Percentiles rank a stretch among this genome's conserved stretches.
These are phyloP conservation scores for Tetrapedia diversipes DNA, from an alignment of 2,888 invertebrate species.

Conservation along the genomic window DNA sequence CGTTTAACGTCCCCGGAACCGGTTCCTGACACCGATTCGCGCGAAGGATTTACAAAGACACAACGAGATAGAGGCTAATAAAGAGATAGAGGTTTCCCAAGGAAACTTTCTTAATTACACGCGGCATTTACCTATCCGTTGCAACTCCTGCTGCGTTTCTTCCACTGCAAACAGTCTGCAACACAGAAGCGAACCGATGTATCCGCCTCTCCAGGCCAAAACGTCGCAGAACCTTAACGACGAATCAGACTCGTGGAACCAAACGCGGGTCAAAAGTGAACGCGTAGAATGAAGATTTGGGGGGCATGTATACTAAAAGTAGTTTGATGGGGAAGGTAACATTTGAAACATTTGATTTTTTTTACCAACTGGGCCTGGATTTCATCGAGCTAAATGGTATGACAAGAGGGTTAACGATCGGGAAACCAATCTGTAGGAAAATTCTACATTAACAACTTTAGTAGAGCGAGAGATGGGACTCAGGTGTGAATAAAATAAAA, in stretches of 20 bases:
- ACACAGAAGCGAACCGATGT: background rate
- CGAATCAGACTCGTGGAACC: too few relatives aligned
- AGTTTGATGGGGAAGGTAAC: too few relatives aligned
- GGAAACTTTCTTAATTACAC: constrained; percentile 33
- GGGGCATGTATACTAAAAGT: too few relatives aligned
- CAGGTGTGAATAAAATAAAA: too few relatives aligned
- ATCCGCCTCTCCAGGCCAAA: background rate
- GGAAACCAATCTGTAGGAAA: too few relatives aligned
- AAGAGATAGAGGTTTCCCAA: constrained; percentile 28
- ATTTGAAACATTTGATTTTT: too few relatives aligned
- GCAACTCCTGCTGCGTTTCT: background rate
- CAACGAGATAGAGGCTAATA: constrained; percentile 14
- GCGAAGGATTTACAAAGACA: constrained; percentile 13
- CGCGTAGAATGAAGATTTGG: too few relatives aligned
- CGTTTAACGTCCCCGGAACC: constrained; percentile 7
- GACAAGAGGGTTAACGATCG: constrained; percentile 54
- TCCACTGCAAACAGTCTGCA: background rate
- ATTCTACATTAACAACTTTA: too few relatives aligned
- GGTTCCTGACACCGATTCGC: constrained; percentile 16
- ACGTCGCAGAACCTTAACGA: background rate
- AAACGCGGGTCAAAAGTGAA: too few relatives aligned
- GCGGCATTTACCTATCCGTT: background rate
- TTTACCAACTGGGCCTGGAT: too few relatives aligned
- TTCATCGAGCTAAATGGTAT: too few relatives aligned
- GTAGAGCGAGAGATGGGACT: too few relatives aligned